Evolutionary conservation across 2,113 vertebrate genomes (phyloP).

Genomic region (Rhodinocichla rosea): DNA sequence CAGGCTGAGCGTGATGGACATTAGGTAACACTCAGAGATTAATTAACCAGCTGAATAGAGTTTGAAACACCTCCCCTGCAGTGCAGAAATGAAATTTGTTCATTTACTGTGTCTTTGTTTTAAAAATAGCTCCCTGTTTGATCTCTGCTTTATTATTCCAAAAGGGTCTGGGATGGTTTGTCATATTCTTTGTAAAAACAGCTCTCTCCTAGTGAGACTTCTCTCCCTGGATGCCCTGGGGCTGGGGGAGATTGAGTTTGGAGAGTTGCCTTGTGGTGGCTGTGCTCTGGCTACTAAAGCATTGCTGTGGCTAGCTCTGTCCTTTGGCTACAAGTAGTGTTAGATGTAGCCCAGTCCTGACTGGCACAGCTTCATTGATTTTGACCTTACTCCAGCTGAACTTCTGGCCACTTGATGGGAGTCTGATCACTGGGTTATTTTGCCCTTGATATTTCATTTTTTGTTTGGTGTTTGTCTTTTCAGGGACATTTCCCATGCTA

Average conservation of each 20-base stretch:
- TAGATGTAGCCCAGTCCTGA: background rate
- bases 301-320: background rate
- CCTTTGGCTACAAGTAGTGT: background rate
- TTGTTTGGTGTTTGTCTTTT: background rate
- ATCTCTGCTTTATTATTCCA: background rate
- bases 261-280: background rate
- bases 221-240: background rate
- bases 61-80: background rate
- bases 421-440: background rate
- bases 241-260: background rate
- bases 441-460: background rate
- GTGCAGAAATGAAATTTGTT: background rate
- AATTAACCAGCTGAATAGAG: background rate
- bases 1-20: background rate
- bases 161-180: background rate
- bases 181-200: background rate
- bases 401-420: background rate
- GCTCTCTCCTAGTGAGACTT: accelerated
- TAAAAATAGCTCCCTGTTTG: background rate
- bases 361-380: background rate
- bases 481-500: background rate
- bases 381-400: background rate
- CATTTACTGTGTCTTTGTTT: background rate
- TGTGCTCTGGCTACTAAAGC: background rate
- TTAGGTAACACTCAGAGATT: background rate